A percentile compares a stretch with the other conserved stretches of the same genome.
These are phyloP conservation scores for Nudaria mundana DNA, from an alignment of 2,888 invertebrate genomes.

Conservation along the genomic window DNA sequence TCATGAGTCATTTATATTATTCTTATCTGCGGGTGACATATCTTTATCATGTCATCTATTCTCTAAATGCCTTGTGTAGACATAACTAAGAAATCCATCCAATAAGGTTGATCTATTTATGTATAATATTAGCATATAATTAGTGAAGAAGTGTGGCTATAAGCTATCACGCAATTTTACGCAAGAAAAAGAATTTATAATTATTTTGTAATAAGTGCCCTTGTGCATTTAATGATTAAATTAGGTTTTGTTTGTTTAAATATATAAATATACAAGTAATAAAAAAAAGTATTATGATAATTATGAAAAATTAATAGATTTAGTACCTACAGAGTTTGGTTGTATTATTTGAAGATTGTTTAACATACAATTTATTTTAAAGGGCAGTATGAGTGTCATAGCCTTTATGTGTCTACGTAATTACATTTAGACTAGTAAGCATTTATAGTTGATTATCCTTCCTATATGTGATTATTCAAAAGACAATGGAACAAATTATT, in stretches of 20 bases:
- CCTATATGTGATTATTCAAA: slow-evolving; percentile 30
- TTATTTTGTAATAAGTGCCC: slow-evolving; percentile 34
- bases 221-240: slow-evolving; percentile 42
- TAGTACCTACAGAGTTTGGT: slow-evolving; percentile 16
- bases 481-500: slow-evolving; percentile 40
- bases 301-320: slow-evolving; percentile 14
- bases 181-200: background rate
- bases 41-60: slow-evolving; percentile 20
- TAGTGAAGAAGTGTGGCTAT: background rate
- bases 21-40: slow-evolving; percentile 17
- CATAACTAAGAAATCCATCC: slow-evolving; percentile 33
- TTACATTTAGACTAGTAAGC: slow-evolving; percentile 19
- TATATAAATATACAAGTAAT: slow-evolving; percentile 14
- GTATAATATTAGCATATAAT: slow-evolving; percentile 16
- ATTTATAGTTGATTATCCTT: slow-evolving; percentile 23
- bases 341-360: slow-evolving; percentile 25
- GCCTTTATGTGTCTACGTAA: slow-evolving; percentile 22
- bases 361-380: slow-evolving; percentile 19
- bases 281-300: slow-evolving; percentile 17
- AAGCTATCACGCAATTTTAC: slow-evolving; percentile 4
- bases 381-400: slow-evolving; percentile 41
- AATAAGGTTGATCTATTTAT: slow-evolving; percentile 30
- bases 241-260: slow-evolving; percentile 27
- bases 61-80: slow-evolving; percentile 18
- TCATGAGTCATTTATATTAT: slow-evolving; percentile 36